phyloP scores from a whole-genome alignment of 2,113 vertebrate genomes.

The Amphiprion ocellaris region DNA sequence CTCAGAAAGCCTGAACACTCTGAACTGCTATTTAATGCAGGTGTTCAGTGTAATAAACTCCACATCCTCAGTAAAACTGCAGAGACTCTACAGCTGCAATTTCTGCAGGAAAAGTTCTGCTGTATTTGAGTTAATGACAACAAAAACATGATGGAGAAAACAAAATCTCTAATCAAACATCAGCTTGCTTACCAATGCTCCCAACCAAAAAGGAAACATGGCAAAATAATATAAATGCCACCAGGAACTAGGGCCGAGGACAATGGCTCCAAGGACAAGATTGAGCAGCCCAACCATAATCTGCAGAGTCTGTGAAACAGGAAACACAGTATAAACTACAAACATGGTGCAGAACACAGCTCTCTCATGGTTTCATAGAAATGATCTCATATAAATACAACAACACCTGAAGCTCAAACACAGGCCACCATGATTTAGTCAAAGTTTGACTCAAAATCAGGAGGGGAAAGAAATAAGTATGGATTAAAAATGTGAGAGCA shows the following conservation, averaged over 20 bases:
- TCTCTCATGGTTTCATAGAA: no score
- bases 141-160: no score
- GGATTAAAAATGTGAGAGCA: neutral
- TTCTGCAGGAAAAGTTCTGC: no score
- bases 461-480: neutral
- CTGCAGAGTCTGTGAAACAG: conserved; percentile 70
- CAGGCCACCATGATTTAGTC: neutral
- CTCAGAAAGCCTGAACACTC: no score
- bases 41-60: no score
- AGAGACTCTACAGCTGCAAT: no score
- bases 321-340: conserved; percentile 3
- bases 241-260: accelerated
- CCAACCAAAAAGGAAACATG: conserved; percentile 58
- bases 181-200: conserved; percentile 66
- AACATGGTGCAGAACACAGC: neutral
- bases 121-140: no score
- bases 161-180: neutral
- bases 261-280: conserved; percentile 52
- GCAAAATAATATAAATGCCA: no score
- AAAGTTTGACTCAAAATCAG: neutral
- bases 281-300: conserved; percentile 75
- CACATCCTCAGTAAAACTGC: no score
- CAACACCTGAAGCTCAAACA: no score
- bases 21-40: no score
- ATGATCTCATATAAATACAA: no score